Conservation (phyloP, 1,140 invertebrate genomes). For the Choristoneura fumiferana region DNA sequence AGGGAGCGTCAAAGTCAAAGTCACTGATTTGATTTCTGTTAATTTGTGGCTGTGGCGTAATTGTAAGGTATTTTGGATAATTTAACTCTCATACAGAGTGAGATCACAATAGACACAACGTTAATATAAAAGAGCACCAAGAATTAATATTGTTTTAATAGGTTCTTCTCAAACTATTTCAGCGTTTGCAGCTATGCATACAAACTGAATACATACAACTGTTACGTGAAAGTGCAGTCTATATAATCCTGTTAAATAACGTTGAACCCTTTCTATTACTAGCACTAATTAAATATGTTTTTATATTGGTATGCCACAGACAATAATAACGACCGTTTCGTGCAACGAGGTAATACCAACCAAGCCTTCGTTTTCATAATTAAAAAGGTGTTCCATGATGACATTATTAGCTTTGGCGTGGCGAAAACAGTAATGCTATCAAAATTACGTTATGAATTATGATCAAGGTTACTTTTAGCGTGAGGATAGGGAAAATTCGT, state of each 20-base stretch:
- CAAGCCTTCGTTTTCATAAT: slow-evolving; percentile 15
- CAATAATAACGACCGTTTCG: slow-evolving; percentile 1
- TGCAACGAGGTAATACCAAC: slow-evolving; percentile 7
- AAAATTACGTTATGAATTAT: slow-evolving; percentile 3
- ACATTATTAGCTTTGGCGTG: slow-evolving; percentile 2
- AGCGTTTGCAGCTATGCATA: slow-evolving; percentile 7
- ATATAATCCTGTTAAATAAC: slow-evolving; percentile 15
- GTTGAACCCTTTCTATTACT: slow-evolving; percentile 10
- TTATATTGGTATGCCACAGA: neutral
- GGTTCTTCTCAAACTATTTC: too few species aligned
- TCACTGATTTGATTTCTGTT: too few species aligned
- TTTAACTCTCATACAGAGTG: too few species aligned
- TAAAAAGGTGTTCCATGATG: slow-evolving; percentile 9
- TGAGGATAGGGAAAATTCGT: neutral
- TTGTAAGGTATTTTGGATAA: too few species aligned
- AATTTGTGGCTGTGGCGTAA: too few species aligned
- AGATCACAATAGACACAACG: too few species aligned
- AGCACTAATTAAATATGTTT: neutral
- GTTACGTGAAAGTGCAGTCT: slow-evolving; percentile 7
- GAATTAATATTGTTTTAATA: too few species aligned
- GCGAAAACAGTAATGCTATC: slow-evolving; percentile 3
- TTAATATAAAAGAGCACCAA: too few species aligned
- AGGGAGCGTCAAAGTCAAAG: too few species aligned
- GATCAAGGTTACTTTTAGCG: neutral
- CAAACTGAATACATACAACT: slow-evolving; percentile 13